Conservation (phyloP, 2,888 invertebrate species). For the Luperina testacea region DNA sequence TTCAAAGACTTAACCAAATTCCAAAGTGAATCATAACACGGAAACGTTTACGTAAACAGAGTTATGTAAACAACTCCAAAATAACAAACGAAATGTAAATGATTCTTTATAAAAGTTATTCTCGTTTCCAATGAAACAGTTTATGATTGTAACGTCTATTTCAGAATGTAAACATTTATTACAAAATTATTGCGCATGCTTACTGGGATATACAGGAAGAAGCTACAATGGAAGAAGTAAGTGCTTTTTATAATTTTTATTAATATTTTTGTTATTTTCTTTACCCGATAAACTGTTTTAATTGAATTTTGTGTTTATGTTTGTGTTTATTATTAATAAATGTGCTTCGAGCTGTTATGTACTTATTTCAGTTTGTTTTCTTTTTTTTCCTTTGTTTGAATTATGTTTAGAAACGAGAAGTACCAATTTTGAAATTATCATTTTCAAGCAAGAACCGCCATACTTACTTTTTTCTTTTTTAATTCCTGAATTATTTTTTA, state of each 20-base stretch:
- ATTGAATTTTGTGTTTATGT: slow-evolving; percentile 19
- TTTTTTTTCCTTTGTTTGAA: slow-evolving; percentile 22
- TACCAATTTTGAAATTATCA: not conserved
- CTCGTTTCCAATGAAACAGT: slow-evolving; percentile 53
- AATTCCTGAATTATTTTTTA: too few species aligned
- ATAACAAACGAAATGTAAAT: slow-evolving; percentile 43
- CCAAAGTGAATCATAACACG: slow-evolving; percentile 22
- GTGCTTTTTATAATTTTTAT: slow-evolving; percentile 77
- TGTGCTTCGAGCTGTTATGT: slow-evolving; percentile 3
- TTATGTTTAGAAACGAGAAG: slow-evolving; percentile 1
- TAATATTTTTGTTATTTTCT: slow-evolving; percentile 14
- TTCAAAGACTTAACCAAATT: slow-evolving; percentile 32
- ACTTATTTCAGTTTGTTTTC: slow-evolving; percentile 34
- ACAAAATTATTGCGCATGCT: slow-evolving; percentile 82
- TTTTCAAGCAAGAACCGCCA: too few species aligned
- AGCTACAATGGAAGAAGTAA: slow-evolving; percentile 99
- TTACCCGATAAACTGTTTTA: slow-evolving; percentile 9
- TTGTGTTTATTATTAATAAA: slow-evolving; percentile 27
- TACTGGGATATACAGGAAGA: slow-evolving; percentile 92
- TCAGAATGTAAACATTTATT: slow-evolving; percentile 70
- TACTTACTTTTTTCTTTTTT: too few species aligned
- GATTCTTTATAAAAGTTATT: slow-evolving; percentile 38
- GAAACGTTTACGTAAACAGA: slow-evolving; percentile 43
- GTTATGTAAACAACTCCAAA: slow-evolving; percentile 33
- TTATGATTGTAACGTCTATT: slow-evolving; percentile 60